phyloP scores from a whole-genome alignment of 2,888 invertebrate species.

The Embidobia sp. region DNA sequence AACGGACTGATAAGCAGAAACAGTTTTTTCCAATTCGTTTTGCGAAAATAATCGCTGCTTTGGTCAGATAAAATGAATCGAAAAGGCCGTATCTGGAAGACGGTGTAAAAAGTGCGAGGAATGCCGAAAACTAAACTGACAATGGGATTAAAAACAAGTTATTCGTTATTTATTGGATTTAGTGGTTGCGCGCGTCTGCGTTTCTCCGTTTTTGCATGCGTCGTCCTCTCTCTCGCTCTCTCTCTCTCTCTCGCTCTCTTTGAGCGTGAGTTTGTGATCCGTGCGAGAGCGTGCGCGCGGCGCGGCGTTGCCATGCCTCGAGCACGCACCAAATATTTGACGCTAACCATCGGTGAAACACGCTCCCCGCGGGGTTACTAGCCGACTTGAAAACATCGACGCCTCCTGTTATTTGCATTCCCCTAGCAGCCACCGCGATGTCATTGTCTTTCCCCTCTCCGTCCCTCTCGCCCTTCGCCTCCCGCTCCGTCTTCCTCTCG shows the following conservation, averaged over 20 bases:
- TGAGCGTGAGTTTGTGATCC: constrained; percentile 30
- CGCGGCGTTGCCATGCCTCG: constrained; percentile 79
- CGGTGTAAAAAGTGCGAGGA: neutral
- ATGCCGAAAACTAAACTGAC: constrained; percentile 16
- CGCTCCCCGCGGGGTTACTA: constrained; percentile 77
- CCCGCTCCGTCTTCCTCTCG: constrained; percentile 48
- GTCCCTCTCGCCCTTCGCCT: constrained; percentile 46
- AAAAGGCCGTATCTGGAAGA: too few relatives aligned
- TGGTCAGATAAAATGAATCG: too few relatives aligned
- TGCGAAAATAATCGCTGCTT: too few relatives aligned
- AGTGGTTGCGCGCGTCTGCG: constrained; percentile 18
- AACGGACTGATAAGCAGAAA: too few relatives aligned
- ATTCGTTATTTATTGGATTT: constrained; percentile 51
- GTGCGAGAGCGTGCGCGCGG: constrained; percentile 54
- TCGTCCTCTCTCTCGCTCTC: constrained; percentile 2
- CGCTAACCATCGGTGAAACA: constrained; percentile 80
- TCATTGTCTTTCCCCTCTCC: constrained; percentile 68
- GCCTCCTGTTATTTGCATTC: constrained; percentile 79
- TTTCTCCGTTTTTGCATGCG: constrained; percentile 36
- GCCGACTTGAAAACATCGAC: constrained; percentile 80
- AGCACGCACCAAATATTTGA: constrained; percentile 80
- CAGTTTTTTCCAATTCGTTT: too few relatives aligned
- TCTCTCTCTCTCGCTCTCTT: neutral
- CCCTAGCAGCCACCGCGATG: constrained; percentile 73
- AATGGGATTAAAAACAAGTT: constrained; percentile 40